phyloP scores from a whole-genome alignment of 2,888 invertebrate genomes.

The Drosophila mayaguana region DNA sequence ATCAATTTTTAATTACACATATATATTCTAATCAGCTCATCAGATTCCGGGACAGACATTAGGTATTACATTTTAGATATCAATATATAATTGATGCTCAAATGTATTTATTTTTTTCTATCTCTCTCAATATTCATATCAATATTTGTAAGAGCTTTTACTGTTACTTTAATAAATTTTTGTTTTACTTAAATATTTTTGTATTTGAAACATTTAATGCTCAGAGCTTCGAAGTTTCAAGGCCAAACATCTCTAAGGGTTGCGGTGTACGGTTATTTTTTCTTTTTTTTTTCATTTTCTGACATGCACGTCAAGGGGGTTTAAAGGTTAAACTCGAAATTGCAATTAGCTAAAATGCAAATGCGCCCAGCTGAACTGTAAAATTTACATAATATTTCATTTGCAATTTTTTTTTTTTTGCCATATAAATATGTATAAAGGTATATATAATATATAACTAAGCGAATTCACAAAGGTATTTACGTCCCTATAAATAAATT shows the following conservation, averaged over 20 bases:
- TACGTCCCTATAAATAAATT: background rate
- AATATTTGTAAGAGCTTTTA: background rate
- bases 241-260: background rate
- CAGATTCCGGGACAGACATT: too few species aligned
- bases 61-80: too few species aligned
- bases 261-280: background rate
- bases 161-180: background rate
- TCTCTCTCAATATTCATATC: background rate
- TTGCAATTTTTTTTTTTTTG: slow-evolving; percentile 19
- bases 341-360: slow-evolving; percentile 59
- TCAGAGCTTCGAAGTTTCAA: background rate
- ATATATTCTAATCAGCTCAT: too few species aligned
- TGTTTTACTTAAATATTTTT: background rate
- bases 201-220: background rate
- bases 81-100: too few species aligned
- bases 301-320: slow-evolving; percentile 15
- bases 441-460: background rate
- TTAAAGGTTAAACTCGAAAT: slow-evolving; percentile 42
- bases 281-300: background rate
- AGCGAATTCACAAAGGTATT: background rate
- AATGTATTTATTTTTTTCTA: too few species aligned
- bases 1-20: too few species aligned
- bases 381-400: slow-evolving; percentile 30
- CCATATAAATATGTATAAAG: slow-evolving; percentile 7
- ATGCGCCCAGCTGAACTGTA: slow-evolving; percentile 16